These are phyloP conservation scores for Spongilla lacustris DNA, from an alignment of 37 sponge, comb jelly and placozoan species.

Conservation along the genomic window DNA sequence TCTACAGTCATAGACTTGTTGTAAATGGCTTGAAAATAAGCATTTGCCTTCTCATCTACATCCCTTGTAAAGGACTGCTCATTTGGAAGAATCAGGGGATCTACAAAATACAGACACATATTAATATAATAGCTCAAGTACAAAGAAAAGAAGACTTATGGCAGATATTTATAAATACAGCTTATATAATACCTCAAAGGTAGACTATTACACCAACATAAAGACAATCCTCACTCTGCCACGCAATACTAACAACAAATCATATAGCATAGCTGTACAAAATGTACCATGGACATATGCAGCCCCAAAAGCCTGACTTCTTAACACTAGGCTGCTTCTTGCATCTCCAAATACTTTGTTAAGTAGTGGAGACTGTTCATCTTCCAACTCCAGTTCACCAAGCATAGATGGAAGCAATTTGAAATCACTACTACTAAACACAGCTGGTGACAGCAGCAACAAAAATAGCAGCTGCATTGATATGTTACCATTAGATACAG, in stretches of 20 bases:
- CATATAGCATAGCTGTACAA: neutral
- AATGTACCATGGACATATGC: neutral
- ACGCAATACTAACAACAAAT: no score
- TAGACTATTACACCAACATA: no score
- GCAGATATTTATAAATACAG: no score
- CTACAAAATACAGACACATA: neutral
- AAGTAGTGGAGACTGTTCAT: neutral
- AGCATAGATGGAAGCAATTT: neutral
- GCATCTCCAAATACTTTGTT: neutral
- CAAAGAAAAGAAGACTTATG: no score
- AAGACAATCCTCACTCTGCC: neutral
- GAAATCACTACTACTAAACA: neutral
- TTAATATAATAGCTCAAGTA: neutral
- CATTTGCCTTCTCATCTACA: conserved; percentile 95
- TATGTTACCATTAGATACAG: neutral
- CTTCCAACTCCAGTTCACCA: neutral
- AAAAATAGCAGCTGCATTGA: neutral
- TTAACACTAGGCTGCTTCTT: neutral
- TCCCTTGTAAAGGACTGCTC: conserved; percentile 81
- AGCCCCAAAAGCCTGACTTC: neutral
- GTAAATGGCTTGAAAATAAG: conserved; percentile 89
- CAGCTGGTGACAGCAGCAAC: neutral
- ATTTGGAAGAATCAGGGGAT: conserved; percentile 9
- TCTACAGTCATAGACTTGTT: conserved; percentile 88
- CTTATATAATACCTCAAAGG: no score